phyloP scores from a whole-genome alignment of 1,140 invertebrate genomes.

The Cydia splendana region DNA sequence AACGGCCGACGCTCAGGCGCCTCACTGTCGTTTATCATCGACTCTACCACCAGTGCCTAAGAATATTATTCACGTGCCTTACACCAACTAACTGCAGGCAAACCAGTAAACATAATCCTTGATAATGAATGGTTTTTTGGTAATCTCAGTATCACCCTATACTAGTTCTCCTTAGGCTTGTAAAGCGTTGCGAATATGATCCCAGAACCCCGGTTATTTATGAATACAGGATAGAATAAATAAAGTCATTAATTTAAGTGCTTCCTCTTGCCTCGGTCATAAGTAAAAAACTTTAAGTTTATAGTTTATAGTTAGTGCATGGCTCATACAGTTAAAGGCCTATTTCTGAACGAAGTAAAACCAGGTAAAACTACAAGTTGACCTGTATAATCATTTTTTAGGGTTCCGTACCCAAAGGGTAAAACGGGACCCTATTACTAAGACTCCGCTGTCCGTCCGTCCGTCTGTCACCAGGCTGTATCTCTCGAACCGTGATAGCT shows the following conservation, averaged over 20 bases:
- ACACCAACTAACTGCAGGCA: background rate
- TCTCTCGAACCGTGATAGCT: no score
- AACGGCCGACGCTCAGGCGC: slow-evolving; percentile 72
- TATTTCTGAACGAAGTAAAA: background rate
- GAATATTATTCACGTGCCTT: slow-evolving; percentile 4
- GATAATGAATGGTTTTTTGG: background rate
- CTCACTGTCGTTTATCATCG: slow-evolving; percentile 74
- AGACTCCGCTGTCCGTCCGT: no score
- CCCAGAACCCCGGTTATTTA: slow-evolving; percentile 64
- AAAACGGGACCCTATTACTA: no score
- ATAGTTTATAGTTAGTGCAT: background rate
- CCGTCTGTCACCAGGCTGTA: no score
- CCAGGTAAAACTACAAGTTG: no score
- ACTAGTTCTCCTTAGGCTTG: background rate
- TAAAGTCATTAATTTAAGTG: slow-evolving; percentile 57
- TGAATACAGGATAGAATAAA: slow-evolving; percentile 63
- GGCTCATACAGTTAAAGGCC: background rate
- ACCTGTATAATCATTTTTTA: no score
- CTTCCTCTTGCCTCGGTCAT: background rate
- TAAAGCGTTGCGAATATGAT: background rate
- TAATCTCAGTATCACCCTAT: background rate
- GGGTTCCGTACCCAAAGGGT: no score
- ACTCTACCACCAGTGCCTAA: slow-evolving; percentile 63
- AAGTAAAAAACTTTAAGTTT: slow-evolving; percentile 7
- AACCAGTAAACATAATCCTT: slow-evolving; percentile 4